Evolutionary conservation across 37 sponge, comb jelly and placozoan species (phyloP).

Genomic region (Diacarnus erythraeanus): DNA sequence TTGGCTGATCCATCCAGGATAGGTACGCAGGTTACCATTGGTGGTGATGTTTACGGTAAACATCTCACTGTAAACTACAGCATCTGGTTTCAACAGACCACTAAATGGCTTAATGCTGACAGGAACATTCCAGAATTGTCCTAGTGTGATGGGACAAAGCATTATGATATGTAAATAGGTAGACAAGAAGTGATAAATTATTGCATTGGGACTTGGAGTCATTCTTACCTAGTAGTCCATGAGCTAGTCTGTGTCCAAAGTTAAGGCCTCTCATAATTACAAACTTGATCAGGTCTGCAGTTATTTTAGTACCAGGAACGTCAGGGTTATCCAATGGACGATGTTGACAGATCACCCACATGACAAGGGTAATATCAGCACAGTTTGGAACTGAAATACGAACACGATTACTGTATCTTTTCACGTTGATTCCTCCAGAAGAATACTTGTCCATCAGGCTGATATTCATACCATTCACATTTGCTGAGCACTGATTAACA

Average conservation of each 20-base stretch:
- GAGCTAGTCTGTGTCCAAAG: constrained; percentile 49
- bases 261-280: constrained; percentile 60
- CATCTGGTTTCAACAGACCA: neutral
- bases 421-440: constrained; percentile 13
- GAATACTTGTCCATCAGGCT: neutral
- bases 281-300: constrained; percentile 59
- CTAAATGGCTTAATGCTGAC: constrained; percentile 36
- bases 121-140: constrained; percentile 81
- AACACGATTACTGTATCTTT: constrained; percentile 18
- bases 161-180: neutral
- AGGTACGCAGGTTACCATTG: neutral
- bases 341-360: constrained; percentile 50
- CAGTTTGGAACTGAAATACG: constrained; percentile 57
- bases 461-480: constrained; percentile 8
- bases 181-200: neutral
- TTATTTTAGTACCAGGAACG: neutral
- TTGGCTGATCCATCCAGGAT: constrained; percentile 23
- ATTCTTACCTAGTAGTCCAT: constrained; percentile 69
- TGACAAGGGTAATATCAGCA: constrained; percentile 22
- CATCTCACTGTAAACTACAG: neutral
- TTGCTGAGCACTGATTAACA: constrained; percentile 22
- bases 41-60: constrained; percentile 6
- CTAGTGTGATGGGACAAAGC: constrained; percentile 16
- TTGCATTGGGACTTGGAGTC: too few relatives aligned
- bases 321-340: neutral